Percentiles rank a stretch among this genome's conserved stretches.
phyloP scores from a whole-genome alignment of 2,888 invertebrate species.

The Rhopalosiphum nymphaeae region DNA sequence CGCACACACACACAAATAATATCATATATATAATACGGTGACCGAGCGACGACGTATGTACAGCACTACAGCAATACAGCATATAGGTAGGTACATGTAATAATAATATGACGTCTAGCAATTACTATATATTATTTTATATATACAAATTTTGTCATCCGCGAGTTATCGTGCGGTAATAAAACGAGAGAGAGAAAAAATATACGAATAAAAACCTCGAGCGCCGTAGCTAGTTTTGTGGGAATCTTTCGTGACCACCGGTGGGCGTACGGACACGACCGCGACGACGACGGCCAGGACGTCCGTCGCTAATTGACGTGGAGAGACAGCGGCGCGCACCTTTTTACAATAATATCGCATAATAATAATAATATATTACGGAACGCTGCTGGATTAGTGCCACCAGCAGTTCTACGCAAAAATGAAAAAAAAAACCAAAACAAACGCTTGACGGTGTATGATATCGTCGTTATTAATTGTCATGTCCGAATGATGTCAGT shows the following conservation, averaged over 20 bases:
- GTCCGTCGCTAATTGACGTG: constrained; percentile 41
- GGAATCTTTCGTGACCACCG: constrained; percentile 51
- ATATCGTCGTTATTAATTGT: background rate
- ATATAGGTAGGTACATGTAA: background rate
- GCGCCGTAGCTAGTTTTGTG: constrained; percentile 39
- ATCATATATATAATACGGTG: background rate
- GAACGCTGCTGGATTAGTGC: background rate
- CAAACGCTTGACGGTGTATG: background rate
- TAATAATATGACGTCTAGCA: constrained; percentile 24
- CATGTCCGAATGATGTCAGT: background rate
- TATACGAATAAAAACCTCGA: constrained; percentile 46
- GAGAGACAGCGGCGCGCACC: constrained; percentile 8
- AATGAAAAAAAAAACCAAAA: background rate
- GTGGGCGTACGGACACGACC: constrained; percentile 54
- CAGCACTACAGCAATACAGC: too few species aligned
- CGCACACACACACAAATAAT: background rate
- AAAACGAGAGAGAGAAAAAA: constrained; percentile 14
- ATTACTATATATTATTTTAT: constrained; percentile 21
- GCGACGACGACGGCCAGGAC: constrained; percentile 27
- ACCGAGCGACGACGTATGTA: background rate
- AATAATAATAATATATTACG: background rate
- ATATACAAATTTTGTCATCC: constrained; percentile 50
- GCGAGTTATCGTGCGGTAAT: constrained; percentile 10
- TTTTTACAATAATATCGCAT: constrained; percentile 5
- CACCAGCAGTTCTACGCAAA: background rate